These are phyloP conservation scores for Oreochromis aureus DNA, from an alignment of 2,113 vertebrate species.

Conservation along the genomic window DNA sequence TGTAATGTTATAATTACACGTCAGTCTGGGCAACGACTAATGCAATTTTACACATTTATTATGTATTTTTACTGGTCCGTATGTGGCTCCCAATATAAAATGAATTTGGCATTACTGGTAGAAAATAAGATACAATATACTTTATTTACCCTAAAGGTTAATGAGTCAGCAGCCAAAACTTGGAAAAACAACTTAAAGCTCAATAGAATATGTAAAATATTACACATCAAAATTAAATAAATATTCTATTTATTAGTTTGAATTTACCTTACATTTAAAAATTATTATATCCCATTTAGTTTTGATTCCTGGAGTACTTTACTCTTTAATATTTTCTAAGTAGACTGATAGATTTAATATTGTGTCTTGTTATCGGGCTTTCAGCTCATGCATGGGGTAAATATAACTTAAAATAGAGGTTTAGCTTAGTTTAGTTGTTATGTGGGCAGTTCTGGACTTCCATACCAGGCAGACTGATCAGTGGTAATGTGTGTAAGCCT, in stretches of 20 bases:
- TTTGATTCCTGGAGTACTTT: no score
- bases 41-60: neutral
- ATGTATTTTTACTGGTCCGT: neutral
- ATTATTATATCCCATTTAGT: no score
- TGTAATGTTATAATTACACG: neutral
- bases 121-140: neutral
- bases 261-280: no score
- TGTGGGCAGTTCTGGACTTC: neutral
- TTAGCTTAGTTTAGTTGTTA: neutral
- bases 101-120: neutral
- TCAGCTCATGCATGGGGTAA: neutral
- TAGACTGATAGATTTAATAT: neutral
- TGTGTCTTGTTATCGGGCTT: rapidly evolving
- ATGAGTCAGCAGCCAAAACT: neutral
- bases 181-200: neutral
- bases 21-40: neutral
- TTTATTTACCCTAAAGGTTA: neutral
- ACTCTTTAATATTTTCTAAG: neutral
- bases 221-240: neutral
- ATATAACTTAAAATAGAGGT: neutral
- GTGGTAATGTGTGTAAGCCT: neutral
- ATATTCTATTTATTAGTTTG: neutral
- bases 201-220: neutral
- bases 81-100: neutral
- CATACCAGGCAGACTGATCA: neutral